Evolutionary conservation across 1,140 invertebrate species (phyloP), one percentile per base, ranked within the genome.

Genomic region (Antheraea mylitta): DNA sequence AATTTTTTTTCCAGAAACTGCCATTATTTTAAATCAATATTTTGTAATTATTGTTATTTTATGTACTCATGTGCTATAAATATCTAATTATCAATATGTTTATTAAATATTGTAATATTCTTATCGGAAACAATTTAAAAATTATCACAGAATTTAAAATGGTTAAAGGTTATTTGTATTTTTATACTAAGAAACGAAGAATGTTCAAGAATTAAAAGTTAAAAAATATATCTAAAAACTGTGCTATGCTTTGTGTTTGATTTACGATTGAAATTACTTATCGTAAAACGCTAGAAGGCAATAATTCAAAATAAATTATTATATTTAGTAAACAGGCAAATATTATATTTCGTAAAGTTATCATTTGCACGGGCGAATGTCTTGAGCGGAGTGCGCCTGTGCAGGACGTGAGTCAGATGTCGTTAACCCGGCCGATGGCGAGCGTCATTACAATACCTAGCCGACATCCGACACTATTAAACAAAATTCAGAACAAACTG

Each of bases 361-460:
- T 72, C 68, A 72, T 67, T 75, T 73, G 71, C 66, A 73, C 70
- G 69, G n/a, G 66, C 68, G 67, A 66, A 61, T 72, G 74, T 75
- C 76, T 81, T 81, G 75, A 79, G 79, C 69, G 73, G 66, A 69
- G 68, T 71, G 82, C 76, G 65, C 65, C 18, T 37, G 77, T 76
- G 73, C 81, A 81, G 77, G 77, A 75, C 77, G 78, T 88, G 87
- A 90, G 79, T 90, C 87, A 88, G 83, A 79, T 85, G 87, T 90
- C 87, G 76, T 87, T 87, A 63, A 87, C 87, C 87, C 80, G 71
- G 67, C 62, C 72, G 60, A 13, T 58, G 69, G 71, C 53, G 53
- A 73, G 77, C 79, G 79, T 83, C 85, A 81, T 84, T 83, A 79
- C 78, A 81, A 83, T 78, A 75, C 74, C 76, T 78, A 78, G 69